Base-by-base conservation (phyloP, 2,797 vertebrate genomes). In the Notoglanidium macrostoma region DNA sequence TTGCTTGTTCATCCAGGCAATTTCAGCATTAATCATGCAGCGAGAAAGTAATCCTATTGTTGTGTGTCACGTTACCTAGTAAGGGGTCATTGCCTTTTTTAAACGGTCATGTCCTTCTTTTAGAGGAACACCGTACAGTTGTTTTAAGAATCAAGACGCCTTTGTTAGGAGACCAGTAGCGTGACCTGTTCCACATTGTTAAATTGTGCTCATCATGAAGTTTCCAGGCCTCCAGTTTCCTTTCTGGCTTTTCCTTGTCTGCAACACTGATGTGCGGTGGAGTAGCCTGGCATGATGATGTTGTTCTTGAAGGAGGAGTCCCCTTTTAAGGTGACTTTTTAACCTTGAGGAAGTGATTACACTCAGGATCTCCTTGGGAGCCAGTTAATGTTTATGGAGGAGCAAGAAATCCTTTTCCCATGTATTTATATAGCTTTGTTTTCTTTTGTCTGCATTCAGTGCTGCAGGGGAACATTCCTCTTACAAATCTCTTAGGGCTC, bases 341-440 rank as follows among this genome's bases (percentile, higher is more conserved):
- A 90, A 91, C 90, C 89, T 84, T 35, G 78, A 88, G 89, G 87
- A 91, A 91, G 90, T 86, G 76, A 91, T 90, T 90, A 90, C 79
- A 54, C 70, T 89, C 89, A 89, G 87, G 88, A 92, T 89, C 88
- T 89, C 82, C 59, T 85, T 83, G 77, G 87, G 85, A 89, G 88
- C 88, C 74, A 44, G 61, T 61, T 65, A 72, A 63, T 91, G 88
- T 86, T 88, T 87, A 87, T 82, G 86, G 88, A 88, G 87, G 61
- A 87, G 81, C 35, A 51, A 86, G 87, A 86, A 87, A 85, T 81
- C 86, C 90, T 89, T 88, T 89, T 90, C 84, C 84, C 17, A 77
- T 79, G 46, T 90, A 87, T 90, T 90, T 89, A 88, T 91, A 74
- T 86, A 86, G 88, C 87, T 88, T 91, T 90, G 89, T 92, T 91